Percentiles rank a stretch among this genome's conserved stretches.
These are phyloP conservation scores for Cydia amplana DNA, from an alignment of 1,140 invertebrate species.

Conservation along the genomic window DNA sequence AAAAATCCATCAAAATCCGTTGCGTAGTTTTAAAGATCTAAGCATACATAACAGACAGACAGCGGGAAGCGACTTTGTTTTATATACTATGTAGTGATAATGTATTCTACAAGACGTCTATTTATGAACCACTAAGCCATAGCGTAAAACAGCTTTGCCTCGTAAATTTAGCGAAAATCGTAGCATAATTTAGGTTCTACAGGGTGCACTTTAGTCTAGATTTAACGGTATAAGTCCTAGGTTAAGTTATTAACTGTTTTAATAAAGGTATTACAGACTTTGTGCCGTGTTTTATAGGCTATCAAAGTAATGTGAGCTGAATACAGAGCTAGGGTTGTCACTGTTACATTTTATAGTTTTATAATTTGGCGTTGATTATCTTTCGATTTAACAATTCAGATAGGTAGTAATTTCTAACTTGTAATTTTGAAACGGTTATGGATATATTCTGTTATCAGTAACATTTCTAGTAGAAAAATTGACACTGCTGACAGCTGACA, in stretches of 20 bases:
- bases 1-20: too few species aligned
- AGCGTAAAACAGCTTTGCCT: not conserved
- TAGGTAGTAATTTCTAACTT: too few species aligned
- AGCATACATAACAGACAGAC: too few species aligned
- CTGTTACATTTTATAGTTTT: not conserved
- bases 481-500: too few species aligned
- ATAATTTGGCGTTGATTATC: too few species aligned
- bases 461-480: too few species aligned
- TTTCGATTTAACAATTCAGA: too few species aligned
- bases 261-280: constrained; percentile 7
- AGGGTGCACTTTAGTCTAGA: not conserved
- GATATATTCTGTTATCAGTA: too few species aligned
- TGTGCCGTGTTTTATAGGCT: not conserved
- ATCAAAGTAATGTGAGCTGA: constrained; percentile 3
- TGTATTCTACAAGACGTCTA: not conserved
- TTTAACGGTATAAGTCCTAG: not conserved
- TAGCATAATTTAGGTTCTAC: not conserved
- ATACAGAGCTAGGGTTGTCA: not conserved
- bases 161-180: not conserved
- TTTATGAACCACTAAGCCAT: not conserved
- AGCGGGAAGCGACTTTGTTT: too few species aligned
- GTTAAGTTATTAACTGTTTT: constrained; percentile 3
- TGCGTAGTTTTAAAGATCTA: too few species aligned
- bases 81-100: too few species aligned
- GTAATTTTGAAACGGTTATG: too few species aligned